Evolutionary conservation across 92 coral and sea anemone genomes (phyloP).

Genomic region (Bergia sp.): DNA sequence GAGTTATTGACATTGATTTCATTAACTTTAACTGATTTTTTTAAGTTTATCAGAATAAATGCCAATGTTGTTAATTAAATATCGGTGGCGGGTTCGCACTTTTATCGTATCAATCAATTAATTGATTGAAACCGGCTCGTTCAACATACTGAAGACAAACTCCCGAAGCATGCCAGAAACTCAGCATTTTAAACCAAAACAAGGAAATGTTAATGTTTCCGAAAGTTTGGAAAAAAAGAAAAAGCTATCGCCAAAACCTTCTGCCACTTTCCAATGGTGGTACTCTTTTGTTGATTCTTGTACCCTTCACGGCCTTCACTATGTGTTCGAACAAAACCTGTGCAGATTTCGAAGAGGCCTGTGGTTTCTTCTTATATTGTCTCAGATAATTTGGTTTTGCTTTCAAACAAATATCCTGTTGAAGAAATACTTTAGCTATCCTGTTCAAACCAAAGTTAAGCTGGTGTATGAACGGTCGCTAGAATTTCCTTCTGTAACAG

Average conservation of each 20-base stretch:
- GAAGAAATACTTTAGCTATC: slow-evolving; percentile 47
- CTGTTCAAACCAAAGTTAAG: slow-evolving; percentile 54
- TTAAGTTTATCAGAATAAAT: no score
- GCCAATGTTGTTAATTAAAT: not conserved
- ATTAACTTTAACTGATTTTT: no score
- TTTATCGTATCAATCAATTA: not conserved
- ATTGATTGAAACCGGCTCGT: no score
- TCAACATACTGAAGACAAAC: not conserved
- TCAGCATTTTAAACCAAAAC: not conserved
- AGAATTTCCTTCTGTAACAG: slow-evolving; percentile 70
- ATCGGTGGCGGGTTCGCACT: not conserved
- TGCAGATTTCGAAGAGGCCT: slow-evolving; percentile 48
- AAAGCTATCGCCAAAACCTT: not conserved
- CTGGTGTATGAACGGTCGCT: slow-evolving; percentile 26
- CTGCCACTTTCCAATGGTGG: slow-evolving; percentile 29
- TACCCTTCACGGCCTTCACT: slow-evolving; percentile 65
- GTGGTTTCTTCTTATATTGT: slow-evolving; percentile 54
- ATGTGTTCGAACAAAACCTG: slow-evolving; percentile 50
- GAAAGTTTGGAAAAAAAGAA: not conserved
- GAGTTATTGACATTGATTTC: not conserved
- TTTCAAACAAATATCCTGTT: slow-evolving; percentile 32
- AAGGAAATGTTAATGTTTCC: not conserved
- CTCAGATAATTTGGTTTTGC: slow-evolving; percentile 39
- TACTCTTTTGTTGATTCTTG: slow-evolving; percentile 42
- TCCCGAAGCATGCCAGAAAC: not conserved